Evolutionary conservation across 2,113 vertebrate genomes (phyloP).

Genomic region (Cygnus buccinator): DNA sequence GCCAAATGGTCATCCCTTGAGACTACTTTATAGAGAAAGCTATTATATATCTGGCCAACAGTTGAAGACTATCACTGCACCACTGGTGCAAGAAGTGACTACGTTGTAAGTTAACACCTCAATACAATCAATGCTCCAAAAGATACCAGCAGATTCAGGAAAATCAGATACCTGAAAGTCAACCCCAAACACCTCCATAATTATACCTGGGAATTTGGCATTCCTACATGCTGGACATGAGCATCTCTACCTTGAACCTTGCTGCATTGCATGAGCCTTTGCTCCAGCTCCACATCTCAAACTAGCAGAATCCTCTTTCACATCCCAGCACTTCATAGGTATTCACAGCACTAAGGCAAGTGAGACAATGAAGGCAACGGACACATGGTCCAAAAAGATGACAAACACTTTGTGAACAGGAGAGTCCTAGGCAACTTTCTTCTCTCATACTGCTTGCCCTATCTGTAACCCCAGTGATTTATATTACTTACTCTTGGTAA

Average conservation of each 20-base stretch:
- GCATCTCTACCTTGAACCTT: background rate
- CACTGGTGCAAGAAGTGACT: background rate
- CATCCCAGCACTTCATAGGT: background rate
- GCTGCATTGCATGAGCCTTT: background rate
- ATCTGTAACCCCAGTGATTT: background rate
- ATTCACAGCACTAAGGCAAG: background rate
- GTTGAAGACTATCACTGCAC: background rate
- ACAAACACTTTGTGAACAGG: background rate
- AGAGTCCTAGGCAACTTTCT: background rate
- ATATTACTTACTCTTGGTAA: background rate
- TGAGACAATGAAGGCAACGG: background rate
- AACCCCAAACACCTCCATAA: background rate
- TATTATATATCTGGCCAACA: background rate
- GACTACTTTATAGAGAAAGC: background rate
- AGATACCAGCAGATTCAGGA: background rate
- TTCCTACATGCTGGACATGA: rapidly evolving
- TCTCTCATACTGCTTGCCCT: background rate
- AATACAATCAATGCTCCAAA: background rate
- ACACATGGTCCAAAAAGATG: background rate
- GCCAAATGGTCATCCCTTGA: background rate
- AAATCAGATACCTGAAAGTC: background rate
- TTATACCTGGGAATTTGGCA: background rate
- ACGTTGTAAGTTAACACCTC: background rate
- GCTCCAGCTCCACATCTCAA: background rate
- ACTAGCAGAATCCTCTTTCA: background rate